Conservation (phyloP, 2,797 vertebrate genomes). For the Cryptoprocta ferox region DNA sequence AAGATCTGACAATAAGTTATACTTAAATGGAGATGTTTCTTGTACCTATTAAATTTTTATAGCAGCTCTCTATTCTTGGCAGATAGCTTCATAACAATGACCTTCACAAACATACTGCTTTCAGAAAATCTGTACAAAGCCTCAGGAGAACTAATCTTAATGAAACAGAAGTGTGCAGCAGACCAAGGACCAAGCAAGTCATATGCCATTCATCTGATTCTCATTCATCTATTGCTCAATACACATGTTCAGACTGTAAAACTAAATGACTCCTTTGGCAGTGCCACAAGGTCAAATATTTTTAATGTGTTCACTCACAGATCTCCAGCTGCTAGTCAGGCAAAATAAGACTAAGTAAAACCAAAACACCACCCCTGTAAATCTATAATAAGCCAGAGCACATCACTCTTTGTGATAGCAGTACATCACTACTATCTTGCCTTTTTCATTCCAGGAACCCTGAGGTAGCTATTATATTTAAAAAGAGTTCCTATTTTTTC, state of each 20-base stretch:
- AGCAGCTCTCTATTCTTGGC: constrained; percentile 48
- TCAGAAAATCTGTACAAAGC: neutral
- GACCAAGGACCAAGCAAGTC: neutral
- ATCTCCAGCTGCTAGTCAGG: constrained; percentile 58
- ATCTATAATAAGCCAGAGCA: neutral
- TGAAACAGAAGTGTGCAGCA: neutral
- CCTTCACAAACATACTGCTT: neutral
- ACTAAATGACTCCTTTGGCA: constrained; percentile 67
- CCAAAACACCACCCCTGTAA: constrained; percentile 41
- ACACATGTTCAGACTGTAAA: constrained; percentile 63
- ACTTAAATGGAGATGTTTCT: constrained; percentile 26
- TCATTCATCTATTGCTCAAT: constrained; percentile 64
- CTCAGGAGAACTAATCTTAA: constrained; percentile 6
- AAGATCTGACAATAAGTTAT: neutral
- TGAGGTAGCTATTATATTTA: neutral
- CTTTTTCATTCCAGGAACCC: neutral
- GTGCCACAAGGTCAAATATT: neutral
- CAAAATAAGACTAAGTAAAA: constrained; percentile 52
- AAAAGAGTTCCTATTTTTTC: neutral
- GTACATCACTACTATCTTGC: fast-evolving
- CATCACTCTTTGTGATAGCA: neutral
- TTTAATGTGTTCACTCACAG: neutral
- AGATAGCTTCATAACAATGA: neutral
- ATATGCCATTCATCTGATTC: constrained; percentile 57
- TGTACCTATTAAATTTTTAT: neutral